phyloP scores from a whole-genome alignment of 1,140 invertebrate genomes.

The Drosophila bipectinata region DNA sequence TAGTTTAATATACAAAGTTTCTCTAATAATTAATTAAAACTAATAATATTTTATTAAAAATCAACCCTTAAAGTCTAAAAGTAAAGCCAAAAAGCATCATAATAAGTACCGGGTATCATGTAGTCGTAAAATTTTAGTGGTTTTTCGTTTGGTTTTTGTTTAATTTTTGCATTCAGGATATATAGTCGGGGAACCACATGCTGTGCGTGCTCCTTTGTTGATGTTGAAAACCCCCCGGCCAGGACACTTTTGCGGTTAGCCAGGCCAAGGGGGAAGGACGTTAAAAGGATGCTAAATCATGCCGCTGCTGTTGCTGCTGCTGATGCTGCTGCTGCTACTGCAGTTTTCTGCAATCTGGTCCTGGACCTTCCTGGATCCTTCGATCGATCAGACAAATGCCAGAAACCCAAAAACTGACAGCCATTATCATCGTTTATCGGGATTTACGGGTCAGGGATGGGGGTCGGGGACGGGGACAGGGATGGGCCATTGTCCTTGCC shows the following conservation, averaged over 20 bases:
- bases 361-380: slow-evolving; percentile 5
- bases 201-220: slow-evolving; percentile 57
- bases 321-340: not conserved
- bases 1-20: too few species aligned
- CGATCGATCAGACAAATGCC: slow-evolving; percentile 63
- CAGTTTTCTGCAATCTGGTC: slow-evolving; percentile 21
- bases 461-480: too few species aligned
- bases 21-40: too few species aligned
- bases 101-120: not conserved
- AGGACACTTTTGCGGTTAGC: slow-evolving; percentile 67
- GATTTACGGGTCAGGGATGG: slow-evolving; percentile 53
- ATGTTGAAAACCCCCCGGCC: slow-evolving; percentile 37
- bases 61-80: too few species aligned
- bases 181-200: slow-evolving; percentile 57
- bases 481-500: slow-evolving; percentile 39
- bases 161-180: slow-evolving; percentile 32
- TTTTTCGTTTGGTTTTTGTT: slow-evolving; percentile 14
- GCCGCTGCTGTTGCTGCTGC: slow-evolving; percentile 2
- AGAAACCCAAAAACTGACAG: slow-evolving; percentile 62
- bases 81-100: not conserved
- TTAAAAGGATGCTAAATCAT: slow-evolving; percentile 41
- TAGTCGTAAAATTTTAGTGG: not conserved
- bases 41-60: too few species aligned
- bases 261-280: slow-evolving; percentile 5
- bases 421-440: slow-evolving; percentile 76